phyloP scores from a whole-genome alignment of 2,888 invertebrate genomes.

The Troides aeacus region DNA sequence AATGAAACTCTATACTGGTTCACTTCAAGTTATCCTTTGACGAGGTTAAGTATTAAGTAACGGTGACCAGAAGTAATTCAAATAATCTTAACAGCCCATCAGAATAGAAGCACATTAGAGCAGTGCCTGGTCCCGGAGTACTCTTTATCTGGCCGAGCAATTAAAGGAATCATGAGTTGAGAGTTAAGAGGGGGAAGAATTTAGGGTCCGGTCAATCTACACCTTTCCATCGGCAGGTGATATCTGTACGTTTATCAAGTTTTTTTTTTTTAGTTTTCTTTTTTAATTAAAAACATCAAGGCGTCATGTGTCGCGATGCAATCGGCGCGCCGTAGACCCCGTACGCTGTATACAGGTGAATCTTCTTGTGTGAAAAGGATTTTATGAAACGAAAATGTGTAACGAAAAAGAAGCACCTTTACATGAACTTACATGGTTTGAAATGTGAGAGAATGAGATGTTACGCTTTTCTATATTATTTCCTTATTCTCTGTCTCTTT shows the following conservation, averaged over 20 bases:
- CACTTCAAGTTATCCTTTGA: conserved; percentile 19
- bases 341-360: conserved; percentile 30
- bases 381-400: too few relatives aligned
- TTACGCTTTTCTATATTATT: too few relatives aligned
- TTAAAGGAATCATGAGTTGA: conserved; percentile 44
- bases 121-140: conserved; percentile 22
- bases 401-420: too few relatives aligned
- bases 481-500: too few relatives aligned
- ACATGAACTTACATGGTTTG: too few relatives aligned
- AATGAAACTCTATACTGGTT: conserved; percentile 16
- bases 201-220: conserved; percentile 69
- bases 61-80: conserved; percentile 31
- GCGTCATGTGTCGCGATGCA: conserved; percentile 69
- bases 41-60: conserved; percentile 29
- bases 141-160: conserved; percentile 40
- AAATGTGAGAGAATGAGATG: too few relatives aligned
- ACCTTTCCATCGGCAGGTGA: conserved; percentile 75
- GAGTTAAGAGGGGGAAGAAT: conserved; percentile 44
- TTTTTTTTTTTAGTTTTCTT: conserved; percentile 50
- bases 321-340: conserved; percentile 44
- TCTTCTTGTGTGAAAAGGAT: not conserved
- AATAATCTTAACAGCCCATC: conserved; percentile 44
- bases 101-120: conserved; percentile 30
- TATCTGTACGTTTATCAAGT: conserved; percentile 51
- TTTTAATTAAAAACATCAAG: conserved; percentile 59